phyloP scores from a whole-genome alignment of 2,113 vertebrate species.

The Hypomesus transpacificus region DNA sequence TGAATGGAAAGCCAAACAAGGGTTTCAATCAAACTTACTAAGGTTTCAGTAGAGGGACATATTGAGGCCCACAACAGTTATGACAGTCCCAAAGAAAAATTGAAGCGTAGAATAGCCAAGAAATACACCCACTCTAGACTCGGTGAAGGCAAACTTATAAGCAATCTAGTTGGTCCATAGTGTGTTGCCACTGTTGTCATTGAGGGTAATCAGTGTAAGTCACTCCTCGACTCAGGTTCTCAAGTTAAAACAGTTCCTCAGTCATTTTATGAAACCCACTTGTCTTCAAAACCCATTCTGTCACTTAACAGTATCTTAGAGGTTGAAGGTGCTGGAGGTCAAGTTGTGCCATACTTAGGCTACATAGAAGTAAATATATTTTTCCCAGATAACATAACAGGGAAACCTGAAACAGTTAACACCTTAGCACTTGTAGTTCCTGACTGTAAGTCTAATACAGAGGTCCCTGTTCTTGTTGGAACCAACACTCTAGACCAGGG shows the following conservation, averaged over 20 bases:
- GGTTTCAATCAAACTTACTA: conserved; percentile 12
- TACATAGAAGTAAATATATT: conserved; percentile 14
- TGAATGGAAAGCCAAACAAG: conserved; percentile 3
- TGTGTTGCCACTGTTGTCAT: not conserved
- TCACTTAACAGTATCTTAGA: conserved; percentile 5
- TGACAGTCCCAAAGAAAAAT: too few species aligned
- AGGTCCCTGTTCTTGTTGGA: not conserved
- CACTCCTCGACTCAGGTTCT: conserved; percentile 16
- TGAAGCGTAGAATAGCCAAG: too few species aligned
- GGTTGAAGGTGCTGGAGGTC: conserved; percentile 14
- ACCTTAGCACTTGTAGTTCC: too few species aligned
- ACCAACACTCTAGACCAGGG: too few species aligned
- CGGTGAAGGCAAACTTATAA: too few species aligned
- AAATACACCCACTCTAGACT: too few species aligned
- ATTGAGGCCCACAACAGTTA: not conserved
- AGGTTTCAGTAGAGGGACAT: conserved; percentile 17
- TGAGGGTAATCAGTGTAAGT: not conserved
- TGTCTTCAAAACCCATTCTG: not conserved
- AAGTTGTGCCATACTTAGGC: conserved; percentile 28
- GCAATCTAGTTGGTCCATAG: not conserved
- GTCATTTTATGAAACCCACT: conserved; percentile 10
- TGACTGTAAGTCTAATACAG: too few species aligned
- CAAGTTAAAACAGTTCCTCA: conserved; percentile 19
- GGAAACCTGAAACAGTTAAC: not conserved
- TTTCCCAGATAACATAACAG: conserved; percentile 21